Evolutionary conservation across 2,113 vertebrate genomes (phyloP), one percentile per base, ranked within the genome.

Genomic region (Rafetus swinhoei): DNA sequence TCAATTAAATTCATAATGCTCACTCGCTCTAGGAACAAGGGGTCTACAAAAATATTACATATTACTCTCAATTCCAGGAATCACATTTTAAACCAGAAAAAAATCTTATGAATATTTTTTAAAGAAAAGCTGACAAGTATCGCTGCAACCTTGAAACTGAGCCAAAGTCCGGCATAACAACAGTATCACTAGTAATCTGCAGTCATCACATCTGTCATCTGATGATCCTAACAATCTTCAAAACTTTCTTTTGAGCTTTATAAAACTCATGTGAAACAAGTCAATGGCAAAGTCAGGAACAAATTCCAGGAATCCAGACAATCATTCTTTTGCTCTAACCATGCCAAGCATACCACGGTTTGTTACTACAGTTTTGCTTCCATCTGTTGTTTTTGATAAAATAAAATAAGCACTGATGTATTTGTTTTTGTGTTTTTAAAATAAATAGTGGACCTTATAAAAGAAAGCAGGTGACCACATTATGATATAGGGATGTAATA

Each of bases 241-340:
- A 65, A 82, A 56, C 18, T 86, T 39, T 6, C 86, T 57, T 35
- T 45, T 72, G 82, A 92, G 59, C 35, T 84, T 87, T 50, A 12
- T 10, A 45, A 60, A 11, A 55, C 2, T 59, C 45, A 59, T 1
- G 10, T 24, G n/a, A 1, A n/a, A 32, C 21, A 79, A 35, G 3
- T 79, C 84, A 87, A 39, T 0, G 0, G 53, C 84, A 80, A 77
- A 0, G 0, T 13, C 9, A 81, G 59, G 4, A 82, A 81, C 27
- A 93, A 24, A 16, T 90, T 25, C 4, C 19, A 86, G 39, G 60
- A 72, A 56, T 15, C 4, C 60, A 39, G 29, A 50, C 22, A 91
- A 74, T 81, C 85, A 93, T 53, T 74, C 69, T 80, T 90, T 35
- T 91, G 59, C 77, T 87, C 88, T 80, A 21, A 53, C 39, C 50